Conservation (phyloP, 2,113 vertebrate species). For the Platichthys stellatus region DNA sequence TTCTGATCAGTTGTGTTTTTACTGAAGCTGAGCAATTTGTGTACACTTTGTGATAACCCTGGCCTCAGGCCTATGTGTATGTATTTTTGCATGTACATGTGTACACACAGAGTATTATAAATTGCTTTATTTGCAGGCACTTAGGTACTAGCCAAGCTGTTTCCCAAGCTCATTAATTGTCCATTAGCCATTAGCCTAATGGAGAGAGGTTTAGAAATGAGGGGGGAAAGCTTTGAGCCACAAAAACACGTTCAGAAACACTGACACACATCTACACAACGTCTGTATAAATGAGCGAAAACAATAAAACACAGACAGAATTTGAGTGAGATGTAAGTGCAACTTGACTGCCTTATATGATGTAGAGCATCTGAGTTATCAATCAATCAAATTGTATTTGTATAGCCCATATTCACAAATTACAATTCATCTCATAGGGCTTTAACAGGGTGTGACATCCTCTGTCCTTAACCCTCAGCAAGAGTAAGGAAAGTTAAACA, state of each 20-base stretch:
- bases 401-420: no score
- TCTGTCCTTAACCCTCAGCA: no score
- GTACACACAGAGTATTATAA: slow-evolving; percentile 38
- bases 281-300: slow-evolving; percentile 2
- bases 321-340: background rate
- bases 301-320: slow-evolving; percentile 5
- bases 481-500: background rate
- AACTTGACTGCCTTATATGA: background rate
- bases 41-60: slow-evolving; percentile 35
- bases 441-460: no score
- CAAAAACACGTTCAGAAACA: background rate
- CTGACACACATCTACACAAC: background rate
- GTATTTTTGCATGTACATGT: slow-evolving; percentile 26
- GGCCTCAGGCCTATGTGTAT: background rate
- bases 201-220: slow-evolving; percentile 26
- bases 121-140: slow-evolving; percentile 51
- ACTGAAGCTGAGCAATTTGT: slow-evolving; percentile 45
- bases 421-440: no score
- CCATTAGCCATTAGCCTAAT: slow-evolving; percentile 65
- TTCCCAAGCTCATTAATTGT: slow-evolving; percentile 75
- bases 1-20: slow-evolving; percentile 41
- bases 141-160: slow-evolving; percentile 52
- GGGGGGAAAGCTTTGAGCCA: slow-evolving; percentile 27
- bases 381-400: no score
- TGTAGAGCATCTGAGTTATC: background rate